phyloP scores from a whole-genome alignment of 2,113 vertebrate genomes.

The Ophiodon elongatus region DNA sequence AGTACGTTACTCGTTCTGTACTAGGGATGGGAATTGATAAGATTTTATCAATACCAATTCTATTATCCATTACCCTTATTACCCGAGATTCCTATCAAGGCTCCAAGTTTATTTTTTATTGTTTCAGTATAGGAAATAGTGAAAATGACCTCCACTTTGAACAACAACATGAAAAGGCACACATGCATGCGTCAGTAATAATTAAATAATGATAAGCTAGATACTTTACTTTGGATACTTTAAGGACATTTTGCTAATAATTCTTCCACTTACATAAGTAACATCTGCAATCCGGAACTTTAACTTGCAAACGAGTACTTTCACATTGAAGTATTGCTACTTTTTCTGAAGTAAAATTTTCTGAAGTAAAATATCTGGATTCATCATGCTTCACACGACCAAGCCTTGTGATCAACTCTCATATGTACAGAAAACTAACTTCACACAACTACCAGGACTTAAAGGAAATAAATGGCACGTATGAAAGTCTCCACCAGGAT shows the following conservation, averaged over 20 bases:
- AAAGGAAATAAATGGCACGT: background rate
- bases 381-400: background rate
- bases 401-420: background rate
- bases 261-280: background rate
- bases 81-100: background rate
- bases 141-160: background rate
- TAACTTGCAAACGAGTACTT: background rate
- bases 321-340: background rate
- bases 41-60: background rate
- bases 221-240: background rate
- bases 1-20: background rate
- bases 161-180: background rate
- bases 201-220: background rate
- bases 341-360: background rate
- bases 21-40: background rate
- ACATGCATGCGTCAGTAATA: background rate
- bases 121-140: background rate
- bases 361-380: background rate
- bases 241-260: background rate
- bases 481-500: constrained; percentile 13
- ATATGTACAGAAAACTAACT: background rate
- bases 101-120: background rate
- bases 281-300: too few species aligned
- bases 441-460: background rate
- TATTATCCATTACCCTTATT: background rate